Evolutionary conservation across 2,113 vertebrate species (phyloP).

Genomic region (Conger conger): DNA sequence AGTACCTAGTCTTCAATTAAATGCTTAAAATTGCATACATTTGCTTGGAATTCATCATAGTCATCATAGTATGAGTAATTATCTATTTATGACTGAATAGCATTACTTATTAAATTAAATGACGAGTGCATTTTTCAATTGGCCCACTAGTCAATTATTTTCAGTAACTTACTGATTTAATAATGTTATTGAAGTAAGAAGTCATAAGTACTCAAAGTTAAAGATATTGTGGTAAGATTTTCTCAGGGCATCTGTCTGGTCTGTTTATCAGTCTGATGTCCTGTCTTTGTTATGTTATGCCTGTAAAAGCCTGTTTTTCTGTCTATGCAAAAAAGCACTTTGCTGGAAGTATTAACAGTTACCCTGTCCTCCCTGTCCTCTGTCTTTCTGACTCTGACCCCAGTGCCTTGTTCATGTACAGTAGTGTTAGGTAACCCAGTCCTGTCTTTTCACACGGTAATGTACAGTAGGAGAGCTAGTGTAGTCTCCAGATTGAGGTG

Average conservation of each 20-base stretch:
- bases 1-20: no score
- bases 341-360: slow-evolving; percentile 33
- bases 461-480: neutral
- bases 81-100: no score
- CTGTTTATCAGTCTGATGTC: neutral
- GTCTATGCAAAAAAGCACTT: neutral
- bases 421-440: neutral
- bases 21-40: no score
- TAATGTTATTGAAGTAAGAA: no score
- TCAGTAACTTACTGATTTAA: no score
- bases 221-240: neutral
- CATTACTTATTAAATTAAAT: no score
- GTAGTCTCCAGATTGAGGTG: neutral
- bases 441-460: neutral
- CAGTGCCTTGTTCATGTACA: neutral
- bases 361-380: slow-evolving; percentile 20
- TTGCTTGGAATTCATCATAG: no score
- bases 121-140: no score
- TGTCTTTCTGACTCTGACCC: neutral
- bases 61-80: no score
- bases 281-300: neutral
- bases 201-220: neutral
- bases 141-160: no score
- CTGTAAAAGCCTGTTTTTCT: neutral
- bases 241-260: neutral